Evolutionary conservation across 2,113 vertebrate genomes (phyloP).

Genomic region (Prolemur simus): DNA sequence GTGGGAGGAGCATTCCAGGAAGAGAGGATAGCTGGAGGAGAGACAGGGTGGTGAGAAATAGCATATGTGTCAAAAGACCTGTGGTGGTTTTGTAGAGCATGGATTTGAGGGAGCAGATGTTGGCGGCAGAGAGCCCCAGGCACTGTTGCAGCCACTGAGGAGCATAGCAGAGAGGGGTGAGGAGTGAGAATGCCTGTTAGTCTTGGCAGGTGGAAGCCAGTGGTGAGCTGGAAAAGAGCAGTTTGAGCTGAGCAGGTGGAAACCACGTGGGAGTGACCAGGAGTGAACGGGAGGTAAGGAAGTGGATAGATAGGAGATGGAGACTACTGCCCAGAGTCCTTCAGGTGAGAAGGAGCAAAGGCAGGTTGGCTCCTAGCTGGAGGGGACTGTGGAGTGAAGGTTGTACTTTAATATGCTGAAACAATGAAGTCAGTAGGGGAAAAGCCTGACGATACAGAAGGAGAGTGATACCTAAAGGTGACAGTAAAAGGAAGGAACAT

Average conservation of each 20-base stretch:
- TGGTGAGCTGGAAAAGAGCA: not conserved
- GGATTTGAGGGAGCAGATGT: not conserved
- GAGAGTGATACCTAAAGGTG: not conserved
- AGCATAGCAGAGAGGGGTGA: not conserved
- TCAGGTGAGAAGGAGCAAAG: not conserved
- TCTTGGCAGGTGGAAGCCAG: not conserved
- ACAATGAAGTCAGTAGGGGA: not conserved
- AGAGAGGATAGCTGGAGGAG: not conserved
- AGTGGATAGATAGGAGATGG: not conserved
- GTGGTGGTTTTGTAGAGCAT: not conserved
- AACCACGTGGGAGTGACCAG: not conserved
- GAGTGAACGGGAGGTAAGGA: not conserved
- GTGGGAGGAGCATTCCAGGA: not conserved
- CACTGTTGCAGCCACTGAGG: rapidly evolving
- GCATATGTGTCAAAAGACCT: rapidly evolving
- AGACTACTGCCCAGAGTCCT: not conserved
- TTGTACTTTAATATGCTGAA: not conserved
- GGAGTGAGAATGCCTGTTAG: no score
- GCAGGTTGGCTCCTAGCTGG: not conserved
- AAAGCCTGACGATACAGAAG: not conserved
- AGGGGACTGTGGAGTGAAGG: not conserved
- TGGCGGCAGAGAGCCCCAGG: not conserved
- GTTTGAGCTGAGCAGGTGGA: not conserved
- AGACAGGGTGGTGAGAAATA: not conserved
- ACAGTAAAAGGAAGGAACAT: not conserved